phyloP scores from a whole-genome alignment of 2,888 invertebrate genomes.

The Tenodera sinensis region DNA sequence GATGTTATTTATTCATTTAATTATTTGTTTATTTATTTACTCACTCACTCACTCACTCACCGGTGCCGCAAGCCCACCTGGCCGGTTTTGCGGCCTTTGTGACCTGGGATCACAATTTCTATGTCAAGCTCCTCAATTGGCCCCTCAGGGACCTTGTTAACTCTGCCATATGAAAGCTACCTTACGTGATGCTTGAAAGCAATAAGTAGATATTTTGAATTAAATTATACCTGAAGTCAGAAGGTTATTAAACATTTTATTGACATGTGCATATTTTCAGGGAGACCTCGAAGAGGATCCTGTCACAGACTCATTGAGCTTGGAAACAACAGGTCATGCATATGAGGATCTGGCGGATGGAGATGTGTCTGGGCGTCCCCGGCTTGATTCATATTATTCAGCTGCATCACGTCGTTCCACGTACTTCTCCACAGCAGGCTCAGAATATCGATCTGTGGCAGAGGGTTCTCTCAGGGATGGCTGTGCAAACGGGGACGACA shows the following conservation, averaged over 20 bases:
- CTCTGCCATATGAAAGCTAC: no score
- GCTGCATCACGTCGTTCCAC: slow-evolving; percentile 73
- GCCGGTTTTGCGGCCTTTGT: no score
- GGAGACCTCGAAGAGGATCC: slow-evolving; percentile 34
- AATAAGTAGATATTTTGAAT: no score
- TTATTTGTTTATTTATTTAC: no score
- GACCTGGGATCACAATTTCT: no score
- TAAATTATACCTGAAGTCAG: no score
- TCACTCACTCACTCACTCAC: no score
- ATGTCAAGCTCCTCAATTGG: no score
- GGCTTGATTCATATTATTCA: slow-evolving; percentile 81
- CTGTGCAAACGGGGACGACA: slow-evolving; percentile 5
- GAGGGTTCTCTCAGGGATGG: slow-evolving; percentile 35
- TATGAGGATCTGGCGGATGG: slow-evolving; percentile 12
- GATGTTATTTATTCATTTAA: no score
- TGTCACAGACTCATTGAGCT: slow-evolving; percentile 45
- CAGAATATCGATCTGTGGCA: slow-evolving; percentile 74
- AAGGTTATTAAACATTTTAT: neutral
- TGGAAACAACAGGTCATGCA: slow-evolving; percentile 45
- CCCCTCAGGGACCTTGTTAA: no score
- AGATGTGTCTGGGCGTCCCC: slow-evolving; percentile 44
- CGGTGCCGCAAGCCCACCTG: no score
- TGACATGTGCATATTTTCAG: neutral
- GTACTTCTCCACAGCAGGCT: slow-evolving; percentile 74
- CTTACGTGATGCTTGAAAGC: no score